Conservation (phyloP, 2,888 invertebrate species). For the Sarcophaga variegata region DNA sequence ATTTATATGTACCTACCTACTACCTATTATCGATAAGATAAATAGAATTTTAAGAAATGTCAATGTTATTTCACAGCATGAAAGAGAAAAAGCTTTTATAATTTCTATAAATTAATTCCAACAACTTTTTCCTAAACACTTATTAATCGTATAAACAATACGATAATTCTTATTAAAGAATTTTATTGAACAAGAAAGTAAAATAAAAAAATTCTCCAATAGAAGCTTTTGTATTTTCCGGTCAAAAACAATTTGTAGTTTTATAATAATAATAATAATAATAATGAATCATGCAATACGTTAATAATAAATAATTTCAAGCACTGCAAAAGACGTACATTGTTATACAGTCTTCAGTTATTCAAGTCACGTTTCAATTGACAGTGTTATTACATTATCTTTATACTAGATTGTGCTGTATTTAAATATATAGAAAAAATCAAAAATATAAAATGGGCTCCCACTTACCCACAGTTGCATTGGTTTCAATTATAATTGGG, state of each 20-base stretch:
- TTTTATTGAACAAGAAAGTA: neutral
- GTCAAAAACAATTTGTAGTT: neutral
- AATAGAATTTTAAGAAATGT: no score
- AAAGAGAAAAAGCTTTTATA: neutral
- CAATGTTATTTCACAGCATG: neutral
- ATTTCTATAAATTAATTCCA: no score
- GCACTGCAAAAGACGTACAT: neutral
- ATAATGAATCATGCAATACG: no score
- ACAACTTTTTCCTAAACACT: no score
- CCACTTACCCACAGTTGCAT: neutral
- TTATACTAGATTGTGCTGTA: neutral
- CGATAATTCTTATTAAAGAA: neutral
- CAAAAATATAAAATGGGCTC: neutral
- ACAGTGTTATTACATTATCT: neutral
- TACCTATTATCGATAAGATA: neutral
- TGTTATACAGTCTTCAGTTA: neutral
- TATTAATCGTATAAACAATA: neutral
- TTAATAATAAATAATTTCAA: no score
- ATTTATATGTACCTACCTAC: neutral
- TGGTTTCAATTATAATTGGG: slow-evolving; percentile 17
- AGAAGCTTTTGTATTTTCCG: neutral
- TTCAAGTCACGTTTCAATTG: neutral
- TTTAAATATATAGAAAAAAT: neutral
- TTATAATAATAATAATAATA: neutral
- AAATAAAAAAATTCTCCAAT: neutral